Conservation (phyloP, 2,113 vertebrate genomes). For the Bothrops jararaca region DNA sequence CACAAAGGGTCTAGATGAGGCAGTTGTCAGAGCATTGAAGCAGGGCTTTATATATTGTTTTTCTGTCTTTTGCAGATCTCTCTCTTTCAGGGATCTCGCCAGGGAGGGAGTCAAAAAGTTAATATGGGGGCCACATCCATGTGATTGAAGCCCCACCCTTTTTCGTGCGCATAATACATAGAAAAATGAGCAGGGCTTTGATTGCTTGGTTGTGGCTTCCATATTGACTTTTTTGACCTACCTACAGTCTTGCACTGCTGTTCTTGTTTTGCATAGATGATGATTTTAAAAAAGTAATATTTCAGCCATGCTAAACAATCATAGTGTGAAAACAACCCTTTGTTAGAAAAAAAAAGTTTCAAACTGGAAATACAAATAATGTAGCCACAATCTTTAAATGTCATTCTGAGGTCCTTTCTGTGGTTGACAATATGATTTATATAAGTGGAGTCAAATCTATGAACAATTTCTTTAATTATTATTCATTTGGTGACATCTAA, state of each 20-base stretch:
- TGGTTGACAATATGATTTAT: background rate
- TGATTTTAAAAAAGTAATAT: background rate
- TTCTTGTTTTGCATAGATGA: background rate
- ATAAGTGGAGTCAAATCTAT: background rate
- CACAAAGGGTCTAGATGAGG: background rate
- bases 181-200: background rate
- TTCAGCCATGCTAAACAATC: background rate
- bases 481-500: background rate
- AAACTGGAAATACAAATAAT: background rate
- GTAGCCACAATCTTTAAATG: background rate
- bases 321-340: background rate
- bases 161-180: background rate
- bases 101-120: background rate
- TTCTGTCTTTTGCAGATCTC: background rate
- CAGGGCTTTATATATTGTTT: background rate
- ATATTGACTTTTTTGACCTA: background rate
- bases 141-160: background rate
- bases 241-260: background rate
- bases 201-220: background rate
- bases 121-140: background rate
- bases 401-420: background rate
- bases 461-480: background rate
- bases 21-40: background rate
- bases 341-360: background rate
- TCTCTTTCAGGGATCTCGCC: background rate